Percentiles rank a stretch among this genome's conserved stretches.
These are phyloP conservation scores for Hapalemur alaotrensis DNA, from an alignment of 2,797 vertebrate genomes.

Conservation along the genomic window DNA sequence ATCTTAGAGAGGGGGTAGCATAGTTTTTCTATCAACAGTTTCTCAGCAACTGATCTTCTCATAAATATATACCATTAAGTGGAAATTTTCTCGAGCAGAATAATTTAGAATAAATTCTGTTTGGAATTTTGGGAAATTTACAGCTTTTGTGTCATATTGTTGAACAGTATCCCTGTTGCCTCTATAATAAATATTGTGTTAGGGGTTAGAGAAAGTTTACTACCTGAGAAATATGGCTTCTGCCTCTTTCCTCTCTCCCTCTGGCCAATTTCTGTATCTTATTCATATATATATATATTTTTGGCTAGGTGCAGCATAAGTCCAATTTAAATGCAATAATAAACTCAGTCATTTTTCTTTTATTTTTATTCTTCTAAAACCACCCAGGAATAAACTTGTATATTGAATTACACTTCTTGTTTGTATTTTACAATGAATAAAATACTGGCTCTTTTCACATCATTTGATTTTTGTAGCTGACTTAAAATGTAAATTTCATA, in stretches of 20 bases:
- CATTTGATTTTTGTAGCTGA: not conserved
- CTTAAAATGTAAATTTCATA: slow-evolving; percentile 29
- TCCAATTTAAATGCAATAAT: not conserved
- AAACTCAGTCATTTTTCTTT: slow-evolving; percentile 29
- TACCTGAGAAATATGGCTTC: slow-evolving; percentile 11
- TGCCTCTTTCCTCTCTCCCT: not conserved
- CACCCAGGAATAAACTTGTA: not conserved
- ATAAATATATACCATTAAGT: slow-evolving; percentile 34
- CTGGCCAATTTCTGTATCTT: not conserved
- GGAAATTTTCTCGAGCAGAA: slow-evolving; percentile 41
- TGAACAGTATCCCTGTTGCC: not conserved
- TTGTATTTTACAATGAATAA: not conserved
- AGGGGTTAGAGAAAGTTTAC: slow-evolving; percentile 13
- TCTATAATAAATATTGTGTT: slow-evolving; percentile 43
- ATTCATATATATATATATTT: not conserved
- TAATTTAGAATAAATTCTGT: slow-evolving; percentile 48
- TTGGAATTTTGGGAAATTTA: slow-evolving; percentile 49
- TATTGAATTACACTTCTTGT: not conserved
- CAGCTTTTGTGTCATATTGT: not conserved
- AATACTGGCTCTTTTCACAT: not conserved
- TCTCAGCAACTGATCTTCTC: slow-evolving; percentile 12
- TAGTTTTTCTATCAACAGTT: not conserved
- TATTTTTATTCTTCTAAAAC: slow-evolving; percentile 25
- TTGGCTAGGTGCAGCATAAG: not conserved
- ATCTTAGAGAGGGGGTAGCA: not conserved